Evolutionary conservation across 2,888 invertebrate genomes (phyloP).

Genomic region (Argyresthia albistria): DNA sequence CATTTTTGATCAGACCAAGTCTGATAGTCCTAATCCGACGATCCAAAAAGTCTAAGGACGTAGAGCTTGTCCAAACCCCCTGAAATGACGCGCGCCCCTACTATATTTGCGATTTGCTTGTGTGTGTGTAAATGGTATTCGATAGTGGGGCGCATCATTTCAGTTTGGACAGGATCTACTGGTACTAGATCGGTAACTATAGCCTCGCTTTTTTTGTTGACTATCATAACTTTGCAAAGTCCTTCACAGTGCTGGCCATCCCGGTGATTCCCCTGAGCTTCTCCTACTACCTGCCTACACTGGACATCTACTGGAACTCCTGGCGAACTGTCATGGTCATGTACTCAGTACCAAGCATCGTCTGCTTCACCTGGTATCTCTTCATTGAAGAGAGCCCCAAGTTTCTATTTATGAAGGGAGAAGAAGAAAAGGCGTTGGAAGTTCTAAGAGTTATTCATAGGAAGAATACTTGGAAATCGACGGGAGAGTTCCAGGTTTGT

Average conservation of each 20-base stretch:
- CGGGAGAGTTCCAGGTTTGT: slow-evolving; percentile 31
- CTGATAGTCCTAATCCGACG: too few relatives aligned
- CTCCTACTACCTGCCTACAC: slow-evolving; percentile 34
- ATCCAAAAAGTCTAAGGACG: too few relatives aligned
- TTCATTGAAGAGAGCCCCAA: slow-evolving; percentile 84
- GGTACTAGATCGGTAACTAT: too few relatives aligned
- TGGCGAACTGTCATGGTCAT: slow-evolving; percentile 82
- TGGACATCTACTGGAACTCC: slow-evolving; percentile 74
- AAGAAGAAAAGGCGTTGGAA: slow-evolving; percentile 63
- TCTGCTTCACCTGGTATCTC: slow-evolving; percentile 68
- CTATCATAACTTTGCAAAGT: too few relatives aligned
- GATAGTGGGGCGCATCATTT: too few relatives aligned
- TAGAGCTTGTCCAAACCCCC: too few relatives aligned
- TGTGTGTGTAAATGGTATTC: too few relatives aligned
- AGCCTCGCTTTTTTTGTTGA: too few relatives aligned
- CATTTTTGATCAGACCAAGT: too few relatives aligned
- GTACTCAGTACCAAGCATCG: slow-evolving; percentile 74
- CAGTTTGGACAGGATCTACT: too few relatives aligned
- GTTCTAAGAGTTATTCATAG: slow-evolving; percentile 37
- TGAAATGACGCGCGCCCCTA: too few relatives aligned
- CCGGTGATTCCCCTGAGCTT: slow-evolving; percentile 72
- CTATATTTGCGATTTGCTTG: too few relatives aligned
- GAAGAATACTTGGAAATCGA: slow-evolving; percentile 27
- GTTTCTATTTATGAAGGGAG: slow-evolving; percentile 75
- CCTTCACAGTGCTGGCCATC: slow-evolving; percentile 71